Conservation (phyloP, 2,797 vertebrate species). For the Remorina albescens region DNA sequence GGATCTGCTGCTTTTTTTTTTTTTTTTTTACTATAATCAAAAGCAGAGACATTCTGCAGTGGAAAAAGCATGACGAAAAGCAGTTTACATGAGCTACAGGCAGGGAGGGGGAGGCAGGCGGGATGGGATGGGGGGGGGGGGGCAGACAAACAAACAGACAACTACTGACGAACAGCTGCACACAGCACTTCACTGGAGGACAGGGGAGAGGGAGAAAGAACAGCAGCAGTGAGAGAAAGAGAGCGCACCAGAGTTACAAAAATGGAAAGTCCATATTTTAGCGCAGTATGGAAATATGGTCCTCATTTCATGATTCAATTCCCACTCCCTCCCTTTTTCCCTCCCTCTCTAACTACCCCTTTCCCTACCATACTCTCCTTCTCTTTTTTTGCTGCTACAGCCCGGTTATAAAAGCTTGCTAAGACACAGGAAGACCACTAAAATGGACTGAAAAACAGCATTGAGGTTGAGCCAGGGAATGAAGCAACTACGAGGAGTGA, state of each 20-base stretch:
- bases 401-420: constrained; percentile 75
- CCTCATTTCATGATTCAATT: constrained; percentile 86
- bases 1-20: constrained; percentile 59
- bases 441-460: constrained; percentile 71
- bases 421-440: constrained; percentile 79
- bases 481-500: constrained; percentile 40
- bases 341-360: constrained; percentile 69
- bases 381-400: constrained; percentile 75
- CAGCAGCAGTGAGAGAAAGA: constrained; percentile 17
- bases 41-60: constrained; percentile 77
- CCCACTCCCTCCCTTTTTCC: constrained; percentile 68
- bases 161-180: constrained; percentile 75
- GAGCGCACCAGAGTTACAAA: constrained; percentile 56
- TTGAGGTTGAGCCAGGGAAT: constrained; percentile 45
- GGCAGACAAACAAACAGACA: constrained; percentile 76
- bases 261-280: constrained; percentile 81
- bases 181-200: constrained; percentile 35
- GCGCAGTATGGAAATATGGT: constrained; percentile 81
- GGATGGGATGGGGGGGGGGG: background rate
- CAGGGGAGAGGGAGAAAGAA: constrained; percentile 33
- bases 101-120: constrained; percentile 34
- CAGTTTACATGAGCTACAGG: constrained; percentile 83
- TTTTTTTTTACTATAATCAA: constrained; percentile 80
- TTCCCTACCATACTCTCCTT: constrained; percentile 51
- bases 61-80: constrained; percentile 80